These are phyloP conservation scores for Contarinia nasturtii DNA, from an alignment of 1,140 invertebrate species.

Conservation along the genomic window DNA sequence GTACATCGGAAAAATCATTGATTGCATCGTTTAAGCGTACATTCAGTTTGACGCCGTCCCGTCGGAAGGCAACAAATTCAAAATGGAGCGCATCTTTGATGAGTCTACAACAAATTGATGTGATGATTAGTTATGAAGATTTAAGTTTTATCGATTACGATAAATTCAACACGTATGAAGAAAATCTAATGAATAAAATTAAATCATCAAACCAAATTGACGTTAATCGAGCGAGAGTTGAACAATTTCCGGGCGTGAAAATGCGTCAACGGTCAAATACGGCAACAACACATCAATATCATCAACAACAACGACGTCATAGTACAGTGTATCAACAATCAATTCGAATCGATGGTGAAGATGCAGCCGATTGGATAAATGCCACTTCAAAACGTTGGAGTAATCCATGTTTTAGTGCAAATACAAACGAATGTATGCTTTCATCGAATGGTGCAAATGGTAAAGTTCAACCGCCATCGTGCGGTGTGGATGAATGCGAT, in stretches of 20 bases:
- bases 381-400: too few relatives aligned
- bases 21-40: constrained; percentile 1
- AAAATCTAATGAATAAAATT: constrained; percentile 13
- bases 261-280: not conserved
- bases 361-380: too few relatives aligned
- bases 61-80: constrained; percentile 19
- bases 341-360: too few relatives aligned
- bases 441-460: too few relatives aligned
- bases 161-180: constrained; percentile 22
- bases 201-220: too few relatives aligned
- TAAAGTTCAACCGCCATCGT: too few relatives aligned
- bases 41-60: constrained; percentile 2
- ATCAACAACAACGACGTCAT: not conserved
- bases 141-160: constrained; percentile 24
- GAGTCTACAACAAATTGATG: constrained; percentile 21
- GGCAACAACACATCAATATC: not conserved
- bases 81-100: constrained; percentile 23
- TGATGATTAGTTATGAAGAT: constrained; percentile 24
- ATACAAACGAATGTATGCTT: too few relatives aligned
- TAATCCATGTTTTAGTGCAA: too few relatives aligned
- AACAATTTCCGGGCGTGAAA: not conserved
- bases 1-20: constrained; percentile 2
- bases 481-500: too few relatives aligned
- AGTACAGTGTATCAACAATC: too few relatives aligned
- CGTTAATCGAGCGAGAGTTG: not conserved